Conservation (phyloP, 2,888 invertebrate genomes). For the Sminthurinus aureus region DNA sequence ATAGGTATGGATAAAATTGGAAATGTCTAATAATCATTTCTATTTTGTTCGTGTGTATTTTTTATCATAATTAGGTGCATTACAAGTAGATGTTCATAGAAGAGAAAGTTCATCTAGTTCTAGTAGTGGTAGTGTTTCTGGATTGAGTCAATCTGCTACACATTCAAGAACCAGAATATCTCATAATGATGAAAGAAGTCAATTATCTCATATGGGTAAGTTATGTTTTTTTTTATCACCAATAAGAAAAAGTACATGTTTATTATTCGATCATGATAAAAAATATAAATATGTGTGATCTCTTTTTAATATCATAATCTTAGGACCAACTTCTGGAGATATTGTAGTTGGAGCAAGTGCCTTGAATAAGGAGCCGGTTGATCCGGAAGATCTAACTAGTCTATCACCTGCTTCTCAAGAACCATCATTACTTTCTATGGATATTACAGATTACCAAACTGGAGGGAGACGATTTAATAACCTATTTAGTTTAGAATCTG, state of each 20-base stretch:
- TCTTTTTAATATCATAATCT: no score
- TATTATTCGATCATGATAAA: neutral
- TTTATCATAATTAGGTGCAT: conserved; percentile 64
- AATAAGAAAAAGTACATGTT: no score
- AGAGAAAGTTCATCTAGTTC: conserved; percentile 88
- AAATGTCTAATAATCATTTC: neutral
- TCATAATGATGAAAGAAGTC: conserved; percentile 40
- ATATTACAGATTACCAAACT: conserved; percentile 30
- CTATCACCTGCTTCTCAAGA: conserved; percentile 55
- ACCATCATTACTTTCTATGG: conserved; percentile 55
- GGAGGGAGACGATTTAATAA: conserved; percentile 47
- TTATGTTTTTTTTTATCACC: conserved; percentile 16
- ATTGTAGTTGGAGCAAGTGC: conserved; percentile 49
- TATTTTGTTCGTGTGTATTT: neutral
- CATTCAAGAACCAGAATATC: conserved; percentile 44
- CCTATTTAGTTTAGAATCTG: conserved; percentile 58
- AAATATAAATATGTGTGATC: neutral
- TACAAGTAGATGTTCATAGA: conserved; percentile 92
- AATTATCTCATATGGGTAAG: neutral
- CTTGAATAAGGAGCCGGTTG: conserved; percentile 43
- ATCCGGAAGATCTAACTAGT: conserved; percentile 54
- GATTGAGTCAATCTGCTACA: conserved; percentile 48
- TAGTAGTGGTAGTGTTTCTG: conserved; percentile 60
- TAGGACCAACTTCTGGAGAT: conserved; percentile 40
- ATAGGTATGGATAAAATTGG: neutral